Conservation (phyloP, 1,140 invertebrate species). For the Onthophagus taurus region DNA sequence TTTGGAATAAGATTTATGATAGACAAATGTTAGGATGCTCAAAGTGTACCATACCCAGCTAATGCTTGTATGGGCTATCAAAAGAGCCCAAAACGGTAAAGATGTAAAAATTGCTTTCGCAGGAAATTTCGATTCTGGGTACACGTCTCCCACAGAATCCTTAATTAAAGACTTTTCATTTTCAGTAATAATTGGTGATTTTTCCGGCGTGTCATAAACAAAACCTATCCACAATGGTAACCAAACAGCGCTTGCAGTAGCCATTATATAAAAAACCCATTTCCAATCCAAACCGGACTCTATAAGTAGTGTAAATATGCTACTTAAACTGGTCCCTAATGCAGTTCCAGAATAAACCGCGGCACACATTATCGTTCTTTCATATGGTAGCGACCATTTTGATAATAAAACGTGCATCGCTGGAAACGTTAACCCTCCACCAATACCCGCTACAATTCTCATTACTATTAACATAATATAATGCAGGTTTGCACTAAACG, state of each 20-base stretch:
- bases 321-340: slow-evolving; percentile 66
- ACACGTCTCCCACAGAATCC: background rate
- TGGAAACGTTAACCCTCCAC: slow-evolving; percentile 67
- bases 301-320: no score
- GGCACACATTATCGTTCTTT: slow-evolving; percentile 57
- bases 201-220: slow-evolving; percentile 61
- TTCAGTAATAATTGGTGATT: slow-evolving; percentile 61
- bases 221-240: slow-evolving; percentile 56
- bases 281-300: slow-evolving; percentile 70
- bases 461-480: slow-evolving; percentile 45
- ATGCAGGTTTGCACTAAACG: slow-evolving; percentile 50
- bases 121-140: slow-evolving; percentile 40
- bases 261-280: slow-evolving; percentile 74
- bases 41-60: no score
- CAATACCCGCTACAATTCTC: slow-evolving; percentile 71
- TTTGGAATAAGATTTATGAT: no score
- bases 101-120: slow-evolving; percentile 64
- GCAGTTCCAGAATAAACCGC: slow-evolving; percentile 62
- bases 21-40: no score
- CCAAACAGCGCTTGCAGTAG: slow-evolving; percentile 58
- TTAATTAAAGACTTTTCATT: slow-evolving; percentile 56
- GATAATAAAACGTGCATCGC: slow-evolving; percentile 67
- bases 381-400: slow-evolving; percentile 62
- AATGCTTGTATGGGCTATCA: slow-evolving; percentile 65
- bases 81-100: slow-evolving; percentile 60